Evolutionary conservation across 2,888 invertebrate species (phyloP).

Genomic region (Trimorus sp.): DNA sequence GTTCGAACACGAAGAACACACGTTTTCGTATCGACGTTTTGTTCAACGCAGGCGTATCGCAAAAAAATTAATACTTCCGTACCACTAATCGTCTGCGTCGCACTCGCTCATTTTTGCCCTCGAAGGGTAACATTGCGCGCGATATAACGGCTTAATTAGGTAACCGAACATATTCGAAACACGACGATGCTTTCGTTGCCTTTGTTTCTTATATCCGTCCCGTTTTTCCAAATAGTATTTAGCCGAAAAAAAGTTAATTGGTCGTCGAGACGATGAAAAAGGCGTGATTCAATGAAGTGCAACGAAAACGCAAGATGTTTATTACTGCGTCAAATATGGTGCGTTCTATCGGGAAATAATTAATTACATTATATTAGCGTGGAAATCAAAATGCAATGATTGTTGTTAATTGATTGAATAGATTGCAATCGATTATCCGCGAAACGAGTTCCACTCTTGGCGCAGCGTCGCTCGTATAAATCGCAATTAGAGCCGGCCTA

Average conservation of each 20-base stretch:
- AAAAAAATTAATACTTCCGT: slow-evolving; percentile 28
- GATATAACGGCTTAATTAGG: slow-evolving; percentile 21
- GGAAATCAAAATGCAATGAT: too few relatives aligned
- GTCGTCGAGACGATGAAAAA: too few relatives aligned
- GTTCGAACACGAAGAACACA: slow-evolving; percentile 20
- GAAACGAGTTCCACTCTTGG: neutral
- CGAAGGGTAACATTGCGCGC: neutral
- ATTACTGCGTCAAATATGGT: too few relatives aligned
- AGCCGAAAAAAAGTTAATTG: too few relatives aligned
- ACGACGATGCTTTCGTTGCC: too few relatives aligned
- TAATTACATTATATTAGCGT: neutral
- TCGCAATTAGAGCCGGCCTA: neutral
- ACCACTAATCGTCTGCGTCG: slow-evolving; percentile 16
- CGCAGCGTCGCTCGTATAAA: neutral
- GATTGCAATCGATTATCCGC: neutral
- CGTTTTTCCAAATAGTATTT: too few relatives aligned
- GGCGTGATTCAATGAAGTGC: too few relatives aligned
- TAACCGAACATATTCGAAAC: slow-evolving; percentile 11
- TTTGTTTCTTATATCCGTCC: too few relatives aligned
- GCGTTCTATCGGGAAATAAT: too few relatives aligned
- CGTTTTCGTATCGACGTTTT: slow-evolving; percentile 25
- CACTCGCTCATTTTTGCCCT: slow-evolving; percentile 6
- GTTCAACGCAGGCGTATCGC: slow-evolving; percentile 14
- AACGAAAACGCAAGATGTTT: too few relatives aligned
- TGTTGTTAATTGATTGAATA: too few relatives aligned